These are phyloP conservation scores for Miichthys miiuy DNA, from an alignment of 2,797 vertebrate species.

Conservation along the genomic window DNA sequence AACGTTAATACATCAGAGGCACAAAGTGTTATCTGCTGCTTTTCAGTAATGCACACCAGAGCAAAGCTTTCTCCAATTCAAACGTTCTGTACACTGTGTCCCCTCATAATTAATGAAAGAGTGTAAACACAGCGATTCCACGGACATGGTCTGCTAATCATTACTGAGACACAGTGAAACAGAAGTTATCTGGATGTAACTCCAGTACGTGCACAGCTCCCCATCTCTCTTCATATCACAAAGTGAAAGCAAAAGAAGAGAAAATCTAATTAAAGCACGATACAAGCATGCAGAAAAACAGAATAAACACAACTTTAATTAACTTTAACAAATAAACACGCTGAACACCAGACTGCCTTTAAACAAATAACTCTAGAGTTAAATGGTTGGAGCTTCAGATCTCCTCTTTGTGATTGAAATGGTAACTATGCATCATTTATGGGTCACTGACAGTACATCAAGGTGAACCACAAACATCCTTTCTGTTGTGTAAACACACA, in stretches of 20 bases:
- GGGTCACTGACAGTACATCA: slow-evolving; percentile 2
- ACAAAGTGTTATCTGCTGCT: not conserved
- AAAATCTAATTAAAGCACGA: not conserved
- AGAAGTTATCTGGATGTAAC: not conserved
- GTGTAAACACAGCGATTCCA: not conserved
- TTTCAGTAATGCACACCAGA: not conserved
- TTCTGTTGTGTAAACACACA: not conserved
- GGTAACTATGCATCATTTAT: slow-evolving; percentile 19
- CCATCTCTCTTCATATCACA: not conserved
- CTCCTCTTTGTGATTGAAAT: slow-evolving; percentile 9
- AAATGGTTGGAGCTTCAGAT: slow-evolving; percentile 15
- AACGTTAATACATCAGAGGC: not conserved
- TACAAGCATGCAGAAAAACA: not conserved
- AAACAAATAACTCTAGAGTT: not conserved
- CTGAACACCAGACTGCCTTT: not conserved
- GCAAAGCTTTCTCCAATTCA: not conserved
- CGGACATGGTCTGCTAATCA: not conserved
- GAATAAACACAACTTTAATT: not conserved
- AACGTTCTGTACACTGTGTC: not conserved
- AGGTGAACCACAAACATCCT: slow-evolving; percentile 15
- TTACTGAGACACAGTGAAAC: not conserved
- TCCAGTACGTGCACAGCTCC: not conserved
- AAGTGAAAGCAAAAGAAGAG: not conserved
- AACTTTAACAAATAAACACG: not conserved
- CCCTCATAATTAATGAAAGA: not conserved